Conservation (phyloP, 2,888 invertebrate genomes). For the Cyrtodaria siliqua region DNA sequence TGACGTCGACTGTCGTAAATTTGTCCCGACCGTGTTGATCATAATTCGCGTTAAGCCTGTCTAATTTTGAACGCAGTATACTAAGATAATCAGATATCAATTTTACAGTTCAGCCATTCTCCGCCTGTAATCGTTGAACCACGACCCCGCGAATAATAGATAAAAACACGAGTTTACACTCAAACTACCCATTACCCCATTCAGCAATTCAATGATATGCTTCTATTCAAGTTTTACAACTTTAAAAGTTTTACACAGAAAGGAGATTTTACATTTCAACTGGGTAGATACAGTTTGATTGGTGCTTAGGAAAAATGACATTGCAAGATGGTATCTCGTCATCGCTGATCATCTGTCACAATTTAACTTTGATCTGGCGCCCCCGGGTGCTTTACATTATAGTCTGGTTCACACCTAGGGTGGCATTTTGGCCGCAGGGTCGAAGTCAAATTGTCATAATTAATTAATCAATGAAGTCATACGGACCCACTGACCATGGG, state of each 20-base stretch:
- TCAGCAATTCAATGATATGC: background rate
- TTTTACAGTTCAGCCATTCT: slow-evolving; percentile 42
- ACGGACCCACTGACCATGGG: too few relatives aligned
- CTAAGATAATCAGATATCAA: slow-evolving; percentile 46
- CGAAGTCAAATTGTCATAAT: slow-evolving; percentile 48
- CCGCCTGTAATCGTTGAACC: slow-evolving; percentile 22
- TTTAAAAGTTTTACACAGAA: slow-evolving; percentile 8
- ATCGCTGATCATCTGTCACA: background rate
- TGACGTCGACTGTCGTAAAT: slow-evolving; percentile 12
- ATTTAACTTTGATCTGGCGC: slow-evolving; percentile 35
- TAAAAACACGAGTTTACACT: slow-evolving; percentile 8
- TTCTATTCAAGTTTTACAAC: background rate
- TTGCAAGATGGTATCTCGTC: background rate
- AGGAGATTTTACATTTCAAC: slow-evolving; percentile 5
- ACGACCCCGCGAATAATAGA: slow-evolving; percentile 10
- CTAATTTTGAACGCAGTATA: slow-evolving; percentile 31
- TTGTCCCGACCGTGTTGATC: slow-evolving; percentile 11
- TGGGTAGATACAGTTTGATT: background rate
- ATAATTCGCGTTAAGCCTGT: slow-evolving; percentile 14
- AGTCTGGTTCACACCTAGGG: slow-evolving; percentile 51
- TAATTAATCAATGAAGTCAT: slow-evolving; percentile 50
- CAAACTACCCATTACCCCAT: slow-evolving; percentile 4
- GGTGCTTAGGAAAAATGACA: slow-evolving; percentile 7
- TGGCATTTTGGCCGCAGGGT: slow-evolving; percentile 53
- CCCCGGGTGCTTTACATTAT: slow-evolving; percentile 22